Evolutionary conservation across 2,888 invertebrate species (phyloP).

Genomic region (Sphaerophoria taeniata): DNA sequence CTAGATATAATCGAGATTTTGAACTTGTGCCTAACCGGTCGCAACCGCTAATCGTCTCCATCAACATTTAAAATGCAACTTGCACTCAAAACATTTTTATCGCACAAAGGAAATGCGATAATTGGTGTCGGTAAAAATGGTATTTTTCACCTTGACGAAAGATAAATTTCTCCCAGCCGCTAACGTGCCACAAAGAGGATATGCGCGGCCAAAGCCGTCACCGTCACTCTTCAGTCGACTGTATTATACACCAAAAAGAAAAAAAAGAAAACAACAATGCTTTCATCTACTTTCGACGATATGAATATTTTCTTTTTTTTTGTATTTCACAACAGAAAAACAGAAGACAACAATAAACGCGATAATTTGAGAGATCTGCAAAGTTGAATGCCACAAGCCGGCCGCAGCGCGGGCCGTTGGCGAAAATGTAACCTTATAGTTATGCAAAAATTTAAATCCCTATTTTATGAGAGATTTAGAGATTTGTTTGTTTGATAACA

Average conservation of each 20-base stretch:
- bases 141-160: conserved; percentile 47
- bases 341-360: background rate
- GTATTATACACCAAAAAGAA: background rate
- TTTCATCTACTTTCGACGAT: conserved; percentile 67
- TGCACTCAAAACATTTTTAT: conserved; percentile 42
- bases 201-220: background rate
- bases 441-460: conserved; percentile 55
- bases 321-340: conserved; percentile 27
- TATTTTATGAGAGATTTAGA: conserved; percentile 28
- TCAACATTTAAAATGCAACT: conserved; percentile 52
- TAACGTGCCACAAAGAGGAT: background rate
- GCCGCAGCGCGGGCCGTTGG: background rate
- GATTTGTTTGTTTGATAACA: conserved; percentile 23
- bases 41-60: conserved; percentile 47
- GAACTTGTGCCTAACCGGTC: conserved; percentile 56
- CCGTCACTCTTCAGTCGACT: too few species aligned
- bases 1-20: conserved; percentile 47
- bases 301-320: conserved; percentile 45
- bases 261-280: conserved; percentile 18
- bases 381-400: conserved; percentile 60
- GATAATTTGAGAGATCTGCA: conserved; percentile 53
- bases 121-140: conserved; percentile 53
- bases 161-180: conserved; percentile 42
- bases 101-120: conserved; percentile 35
- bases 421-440: conserved; percentile 13